phyloP scores from a whole-genome alignment of 1,140 invertebrate genomes.

The Leucophenga varia region DNA sequence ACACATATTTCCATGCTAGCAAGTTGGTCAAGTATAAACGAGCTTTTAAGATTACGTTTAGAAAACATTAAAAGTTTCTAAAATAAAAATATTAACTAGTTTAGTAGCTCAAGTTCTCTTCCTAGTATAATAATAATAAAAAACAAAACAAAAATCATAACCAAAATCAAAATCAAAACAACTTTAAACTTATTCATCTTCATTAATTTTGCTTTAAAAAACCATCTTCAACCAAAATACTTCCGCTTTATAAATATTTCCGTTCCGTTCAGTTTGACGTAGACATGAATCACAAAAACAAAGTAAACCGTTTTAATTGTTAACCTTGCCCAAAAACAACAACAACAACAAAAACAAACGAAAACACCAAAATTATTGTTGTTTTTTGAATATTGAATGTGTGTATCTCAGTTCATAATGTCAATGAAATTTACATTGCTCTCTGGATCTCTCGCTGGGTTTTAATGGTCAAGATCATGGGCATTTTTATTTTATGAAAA shows the following conservation, averaged over 20 bases:
- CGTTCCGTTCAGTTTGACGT: no score
- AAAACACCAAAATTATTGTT: constrained; percentile 14
- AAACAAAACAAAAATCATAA: constrained; percentile 6
- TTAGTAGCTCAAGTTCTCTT: constrained; percentile 40
- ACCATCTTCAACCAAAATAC: constrained; percentile 39
- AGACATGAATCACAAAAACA: not conserved
- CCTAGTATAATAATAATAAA: no score
- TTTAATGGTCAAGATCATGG: constrained; percentile 52
- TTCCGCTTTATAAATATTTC: constrained; percentile 30
- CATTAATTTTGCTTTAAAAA: constrained; percentile 14
- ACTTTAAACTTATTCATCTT: constrained; percentile 4
- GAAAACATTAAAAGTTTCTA: no score
- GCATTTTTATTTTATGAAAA: no score
- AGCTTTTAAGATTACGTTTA: no score
- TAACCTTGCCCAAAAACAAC: constrained; percentile 33
- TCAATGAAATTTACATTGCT: constrained; percentile 36
- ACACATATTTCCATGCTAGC: no score
- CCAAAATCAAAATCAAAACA: constrained; percentile 18
- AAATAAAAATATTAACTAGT: constrained; percentile 14
- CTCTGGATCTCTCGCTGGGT: not conserved
- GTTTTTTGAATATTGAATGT: no score
- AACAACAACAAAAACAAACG: constrained; percentile 7
- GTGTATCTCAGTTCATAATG: constrained; percentile 18
- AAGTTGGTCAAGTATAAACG: no score
- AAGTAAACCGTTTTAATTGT: constrained; percentile 45